Base-by-base conservation (phyloP, 2,113 vertebrate genomes). In the Excalfactoria chinensis region DNA sequence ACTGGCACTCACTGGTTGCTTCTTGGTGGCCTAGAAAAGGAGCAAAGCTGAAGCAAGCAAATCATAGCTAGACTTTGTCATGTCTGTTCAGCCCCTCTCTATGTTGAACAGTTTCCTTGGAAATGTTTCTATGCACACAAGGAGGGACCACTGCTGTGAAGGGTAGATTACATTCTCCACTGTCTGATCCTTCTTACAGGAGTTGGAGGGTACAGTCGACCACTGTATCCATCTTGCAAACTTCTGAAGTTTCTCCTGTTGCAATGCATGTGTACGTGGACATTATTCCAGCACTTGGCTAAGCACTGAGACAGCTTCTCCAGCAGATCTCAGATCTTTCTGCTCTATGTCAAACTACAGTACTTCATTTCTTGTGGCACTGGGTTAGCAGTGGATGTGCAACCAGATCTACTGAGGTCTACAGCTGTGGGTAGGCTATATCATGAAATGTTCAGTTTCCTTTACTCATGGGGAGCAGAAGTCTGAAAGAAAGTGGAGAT, bases 391-490 rank as follows among this genome's bases (percentile, higher is more conserved):
- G 11, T 11, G 37, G 26, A 15, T 14, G 4, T 32, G 13, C 7
- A 32, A 26, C 17, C 2, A 3, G 28, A 23, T 43, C 35, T 84
- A 37, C 18, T 5, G 23, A 56, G 44, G 13, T 11, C 19, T 72
- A 14, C 41, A 43, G 26, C 28, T 69, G 19, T 0, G 2, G 23
- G 21, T 4, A n/a, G 59, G 6, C 13, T 19, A 23, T 1, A 0
- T 7, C 40, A 80, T 86, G 23, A 88, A 40, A 55, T 22, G 9
- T 17, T 46, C 22, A 15, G 7, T 72, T 89, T 56, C 37, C 28
- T 3, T 41, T 74, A 56, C 20, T 73, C n/a, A 23, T 59, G 43
- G 40, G 19, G 10, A 81, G 23, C 5, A 81, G 76, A 76, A 2
- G 0, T 40, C 30, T 34, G 19, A 8, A 34, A 25, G 53, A 41